These are phyloP conservation scores for Bombus fervidus DNA, from an alignment of 1,140 invertebrate genomes.

Conservation along the genomic window DNA sequence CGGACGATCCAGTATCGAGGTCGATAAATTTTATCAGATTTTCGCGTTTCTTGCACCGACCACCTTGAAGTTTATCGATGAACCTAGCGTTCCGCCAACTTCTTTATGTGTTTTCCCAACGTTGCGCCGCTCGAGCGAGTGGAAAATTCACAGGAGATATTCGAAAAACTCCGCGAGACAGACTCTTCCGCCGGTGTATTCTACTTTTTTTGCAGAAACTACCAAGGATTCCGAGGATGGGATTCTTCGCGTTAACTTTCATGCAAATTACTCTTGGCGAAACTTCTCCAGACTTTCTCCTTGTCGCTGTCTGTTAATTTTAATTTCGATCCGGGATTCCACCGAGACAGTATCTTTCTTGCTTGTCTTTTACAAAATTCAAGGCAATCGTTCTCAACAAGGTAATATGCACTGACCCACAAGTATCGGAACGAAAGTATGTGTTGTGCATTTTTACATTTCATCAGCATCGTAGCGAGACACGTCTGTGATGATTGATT, in stretches of 20 bases:
- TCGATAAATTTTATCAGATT: not conserved
- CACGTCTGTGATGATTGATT: too few species aligned
- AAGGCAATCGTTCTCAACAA: too few species aligned
- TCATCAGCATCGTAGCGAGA: too few species aligned
- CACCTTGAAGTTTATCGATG: not conserved
- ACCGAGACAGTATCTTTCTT: not conserved
- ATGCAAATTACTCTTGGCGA: constrained; percentile 2
- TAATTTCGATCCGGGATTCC: not conserved
- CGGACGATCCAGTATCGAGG: too few species aligned
- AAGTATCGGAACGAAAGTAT: too few species aligned
- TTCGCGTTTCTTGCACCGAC: too few species aligned
- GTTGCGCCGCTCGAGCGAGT: not conserved
- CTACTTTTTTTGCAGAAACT: too few species aligned
- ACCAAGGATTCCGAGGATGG: not conserved
- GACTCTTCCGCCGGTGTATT: not conserved
- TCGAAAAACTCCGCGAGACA: constrained; percentile 1
- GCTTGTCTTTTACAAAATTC: not conserved
- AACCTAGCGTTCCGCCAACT: not conserved
- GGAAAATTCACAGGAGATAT: constrained; percentile 2
- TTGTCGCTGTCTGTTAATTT: not conserved
- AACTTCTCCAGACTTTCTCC: not conserved
- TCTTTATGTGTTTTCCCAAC: constrained; percentile 8
- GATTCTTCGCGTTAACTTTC: not conserved
- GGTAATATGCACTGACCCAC: too few species aligned
- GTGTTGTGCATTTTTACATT: too few species aligned